Conservation (phyloP, 1,140 invertebrate genomes). For the Hyphantria cunea region DNA sequence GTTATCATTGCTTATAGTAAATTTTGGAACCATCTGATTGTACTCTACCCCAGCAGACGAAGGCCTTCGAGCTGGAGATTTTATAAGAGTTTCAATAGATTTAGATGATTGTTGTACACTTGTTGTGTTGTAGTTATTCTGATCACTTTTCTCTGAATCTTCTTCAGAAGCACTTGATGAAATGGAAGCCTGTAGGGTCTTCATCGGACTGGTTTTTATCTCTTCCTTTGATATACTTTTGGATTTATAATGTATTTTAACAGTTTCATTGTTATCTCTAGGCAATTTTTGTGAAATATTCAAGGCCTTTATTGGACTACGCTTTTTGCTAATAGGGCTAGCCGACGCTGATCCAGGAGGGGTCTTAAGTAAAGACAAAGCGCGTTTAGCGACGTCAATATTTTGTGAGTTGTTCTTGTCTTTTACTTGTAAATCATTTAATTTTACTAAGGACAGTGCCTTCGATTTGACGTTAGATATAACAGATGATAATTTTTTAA, state of each 20-base stretch:
- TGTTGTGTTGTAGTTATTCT: constrained; percentile 32
- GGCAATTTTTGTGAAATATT: constrained; percentile 2
- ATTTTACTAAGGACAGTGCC: constrained; percentile 78
- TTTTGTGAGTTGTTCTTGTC: constrained; percentile 41
- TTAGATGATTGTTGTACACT: constrained; percentile 34
- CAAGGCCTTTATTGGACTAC: constrained; percentile 16
- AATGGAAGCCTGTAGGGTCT: constrained; percentile 10
- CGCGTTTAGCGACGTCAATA: constrained; percentile 53
- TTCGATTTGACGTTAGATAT: constrained; percentile 82
- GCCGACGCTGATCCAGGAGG: constrained; percentile 55
- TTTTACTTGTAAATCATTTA: constrained; percentile 56
- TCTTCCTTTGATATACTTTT: constrained; percentile 5
- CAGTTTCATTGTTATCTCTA: neutral
- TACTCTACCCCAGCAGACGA: constrained; percentile 37
- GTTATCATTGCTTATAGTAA: constrained; percentile 25
- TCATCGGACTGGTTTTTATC: constrained; percentile 15
- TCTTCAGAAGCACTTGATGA: constrained; percentile 15
- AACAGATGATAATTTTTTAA: constrained; percentile 63
- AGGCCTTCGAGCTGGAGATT: constrained; percentile 59
- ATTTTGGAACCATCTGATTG: constrained; percentile 32
- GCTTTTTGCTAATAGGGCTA: constrained; percentile 41
- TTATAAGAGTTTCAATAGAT: constrained; percentile 56
- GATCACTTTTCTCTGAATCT: constrained; percentile 41
- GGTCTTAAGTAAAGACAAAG: constrained; percentile 56
- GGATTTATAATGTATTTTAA: neutral